Percentiles rank a stretch among this genome's conserved stretches.
Conservation (phyloP, 2,888 invertebrate genomes). For the Amblyteles armatorius region DNA sequence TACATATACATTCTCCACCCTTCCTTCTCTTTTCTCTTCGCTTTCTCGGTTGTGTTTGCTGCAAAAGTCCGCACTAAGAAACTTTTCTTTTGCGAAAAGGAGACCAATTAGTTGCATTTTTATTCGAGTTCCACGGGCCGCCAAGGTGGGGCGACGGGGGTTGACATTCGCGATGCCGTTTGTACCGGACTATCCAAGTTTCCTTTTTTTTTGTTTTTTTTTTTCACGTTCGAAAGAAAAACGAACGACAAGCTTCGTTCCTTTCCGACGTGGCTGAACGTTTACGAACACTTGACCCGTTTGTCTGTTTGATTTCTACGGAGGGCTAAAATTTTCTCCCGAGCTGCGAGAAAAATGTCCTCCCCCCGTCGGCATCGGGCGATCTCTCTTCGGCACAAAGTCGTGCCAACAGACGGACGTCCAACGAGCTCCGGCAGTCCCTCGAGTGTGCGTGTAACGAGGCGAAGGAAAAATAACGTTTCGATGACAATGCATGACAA, state of each 20-base stretch:
- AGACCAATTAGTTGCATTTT: conserved; percentile 84
- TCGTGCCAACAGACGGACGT: conserved; percentile 3
- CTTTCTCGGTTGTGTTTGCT: conserved; percentile 79
- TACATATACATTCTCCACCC: conserved; percentile 54
- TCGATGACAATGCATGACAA: conserved; percentile 59
- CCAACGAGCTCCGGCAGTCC: conserved; percentile 7
- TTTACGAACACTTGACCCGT: conserved; percentile 65
- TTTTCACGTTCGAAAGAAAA: conserved; percentile 50
- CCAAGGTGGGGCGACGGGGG: conserved; percentile 1
- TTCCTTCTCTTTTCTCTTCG: conserved; percentile 36
- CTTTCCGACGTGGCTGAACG: conserved; percentile 53
- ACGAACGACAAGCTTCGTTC: conserved; percentile 47
- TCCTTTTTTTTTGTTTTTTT: conserved; percentile 32
- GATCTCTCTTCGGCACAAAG: conserved; percentile 38
- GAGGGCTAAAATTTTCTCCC: conserved; percentile 61
- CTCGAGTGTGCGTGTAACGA: conserved; percentile 44
- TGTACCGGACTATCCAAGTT: conserved; percentile 60
- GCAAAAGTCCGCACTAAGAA: conserved; percentile 71
- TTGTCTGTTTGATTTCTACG: conserved; percentile 63
- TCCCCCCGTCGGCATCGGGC: conserved; percentile 52
- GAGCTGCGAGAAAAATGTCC: conserved; percentile 19
- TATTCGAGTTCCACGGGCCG: conserved; percentile 71
- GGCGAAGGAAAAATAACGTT: conserved; percentile 49
- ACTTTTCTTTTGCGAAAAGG: conserved; percentile 77
- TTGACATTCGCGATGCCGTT: conserved; percentile 76